phyloP scores from a whole-genome alignment of 1,140 invertebrate genomes.

The Andrena cerasifolii region DNA sequence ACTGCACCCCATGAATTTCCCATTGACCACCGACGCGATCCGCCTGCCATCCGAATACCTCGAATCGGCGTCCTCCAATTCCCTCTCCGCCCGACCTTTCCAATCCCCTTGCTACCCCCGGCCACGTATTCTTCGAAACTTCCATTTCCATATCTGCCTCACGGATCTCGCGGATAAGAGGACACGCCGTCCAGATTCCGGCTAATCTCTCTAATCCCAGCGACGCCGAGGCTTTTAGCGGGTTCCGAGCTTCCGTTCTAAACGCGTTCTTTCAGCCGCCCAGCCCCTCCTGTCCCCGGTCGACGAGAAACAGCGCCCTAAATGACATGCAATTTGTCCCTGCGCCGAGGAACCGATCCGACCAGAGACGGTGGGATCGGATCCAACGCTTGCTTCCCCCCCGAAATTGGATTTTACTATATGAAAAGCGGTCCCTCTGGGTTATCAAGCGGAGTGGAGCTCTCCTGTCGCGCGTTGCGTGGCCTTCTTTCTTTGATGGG shows the following conservation, averaged over 20 bases:
- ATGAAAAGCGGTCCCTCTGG: background rate
- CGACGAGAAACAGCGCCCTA: background rate
- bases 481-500: background rate
- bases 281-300: no score
- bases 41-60: background rate
- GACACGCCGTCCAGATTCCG: background rate
- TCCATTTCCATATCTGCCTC: constrained; percentile 11
- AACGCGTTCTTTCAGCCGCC: background rate
- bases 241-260: background rate
- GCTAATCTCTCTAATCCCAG: constrained; percentile 22
- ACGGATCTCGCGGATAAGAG: background rate
- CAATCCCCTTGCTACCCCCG: no score
- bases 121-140: background rate
- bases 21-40: constrained; percentile 16
- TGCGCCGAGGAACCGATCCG: background rate
- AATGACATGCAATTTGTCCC: background rate
- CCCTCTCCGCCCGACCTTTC: background rate
- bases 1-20: constrained; percentile 12
- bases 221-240: background rate
- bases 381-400: background rate
- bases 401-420: background rate
- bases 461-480: background rate
- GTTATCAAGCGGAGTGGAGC: background rate
- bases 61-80: background rate
- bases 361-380: background rate